phyloP scores from a whole-genome alignment of 1,140 invertebrate species.

The Anastatus disparis region DNA sequence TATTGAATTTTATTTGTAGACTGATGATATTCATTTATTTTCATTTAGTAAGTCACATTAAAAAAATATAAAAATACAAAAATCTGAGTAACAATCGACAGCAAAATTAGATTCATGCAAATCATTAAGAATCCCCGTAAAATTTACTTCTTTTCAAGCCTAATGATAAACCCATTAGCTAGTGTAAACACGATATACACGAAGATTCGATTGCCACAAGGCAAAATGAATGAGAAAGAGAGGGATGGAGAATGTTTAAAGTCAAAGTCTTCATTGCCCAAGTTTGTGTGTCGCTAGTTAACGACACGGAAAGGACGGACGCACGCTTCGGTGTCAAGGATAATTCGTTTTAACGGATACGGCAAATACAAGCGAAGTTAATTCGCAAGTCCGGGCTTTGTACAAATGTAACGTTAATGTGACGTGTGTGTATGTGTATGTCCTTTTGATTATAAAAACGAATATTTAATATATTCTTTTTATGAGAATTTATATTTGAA shows the following conservation, averaged over 20 bases:
- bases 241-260: neutral
- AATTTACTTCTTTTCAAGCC: too few relatives aligned
- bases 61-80: neutral
- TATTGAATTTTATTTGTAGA: too few relatives aligned
- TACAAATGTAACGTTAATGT: neutral
- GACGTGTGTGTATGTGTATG: neutral
- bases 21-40: too few relatives aligned
- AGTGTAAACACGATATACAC: constrained; percentile 8
- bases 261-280: too few relatives aligned
- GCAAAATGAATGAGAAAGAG: neutral
- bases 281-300: constrained; percentile 12
- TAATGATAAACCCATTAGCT: constrained; percentile 22
- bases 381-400: constrained; percentile 3
- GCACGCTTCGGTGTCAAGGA: neutral
- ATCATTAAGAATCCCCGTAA: too few relatives aligned
- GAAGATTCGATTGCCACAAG: neutral
- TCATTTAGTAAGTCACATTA: neutral
- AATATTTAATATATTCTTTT: neutral
- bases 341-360: constrained; percentile 23
- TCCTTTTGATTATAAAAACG: neutral
- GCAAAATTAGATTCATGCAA: neutral
- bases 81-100: neutral
- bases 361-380: neutral
- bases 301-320: constrained; percentile 19
- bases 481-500: too few relatives aligned